These are phyloP conservation scores for Galeopsomyia nigrocyanea DNA, from an alignment of 2,888 invertebrate genomes.

Conservation along the genomic window DNA sequence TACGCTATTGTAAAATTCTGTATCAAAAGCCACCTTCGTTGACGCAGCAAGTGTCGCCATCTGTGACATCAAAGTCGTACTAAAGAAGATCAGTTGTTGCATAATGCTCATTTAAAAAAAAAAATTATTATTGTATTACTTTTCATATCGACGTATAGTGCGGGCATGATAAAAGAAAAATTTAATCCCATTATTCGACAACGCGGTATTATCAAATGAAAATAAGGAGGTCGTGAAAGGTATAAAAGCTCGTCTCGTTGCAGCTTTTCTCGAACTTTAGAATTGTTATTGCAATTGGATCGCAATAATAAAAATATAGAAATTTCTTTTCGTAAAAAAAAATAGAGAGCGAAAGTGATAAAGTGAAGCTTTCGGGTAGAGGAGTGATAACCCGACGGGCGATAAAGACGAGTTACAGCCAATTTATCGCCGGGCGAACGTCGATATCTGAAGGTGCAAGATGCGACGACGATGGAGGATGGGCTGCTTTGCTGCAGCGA, in stretches of 20 bases:
- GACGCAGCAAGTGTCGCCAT: no score
- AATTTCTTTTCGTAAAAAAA: no score
- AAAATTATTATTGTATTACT: no score
- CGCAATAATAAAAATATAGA: no score
- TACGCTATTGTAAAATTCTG: no score
- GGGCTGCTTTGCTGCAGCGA: no score
- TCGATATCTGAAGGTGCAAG: conserved; percentile 1
- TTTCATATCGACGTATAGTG: conserved; percentile 5
- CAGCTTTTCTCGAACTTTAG: no score
- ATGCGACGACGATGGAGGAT: background rate
- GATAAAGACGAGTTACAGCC: conserved; percentile 38
- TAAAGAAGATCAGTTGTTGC: no score
- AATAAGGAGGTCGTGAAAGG: conserved; percentile 29
- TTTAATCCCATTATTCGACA: conserved; percentile 27
- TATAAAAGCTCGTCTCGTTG: background rate
- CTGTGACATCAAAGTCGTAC: no score
- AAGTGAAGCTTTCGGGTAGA: conserved; percentile 12
- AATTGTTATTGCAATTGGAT: no score
- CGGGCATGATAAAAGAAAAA: background rate
- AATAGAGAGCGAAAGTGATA: conserved; percentile 12
- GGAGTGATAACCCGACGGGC: conserved; percentile 9
- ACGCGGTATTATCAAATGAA: conserved; percentile 24
- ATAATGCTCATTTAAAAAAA: no score
- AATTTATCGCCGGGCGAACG: conserved; percentile 34
- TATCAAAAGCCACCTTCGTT: no score